phyloP scores from a whole-genome alignment of 2,797 vertebrate species.

The Sebastes matsubarae region DNA sequence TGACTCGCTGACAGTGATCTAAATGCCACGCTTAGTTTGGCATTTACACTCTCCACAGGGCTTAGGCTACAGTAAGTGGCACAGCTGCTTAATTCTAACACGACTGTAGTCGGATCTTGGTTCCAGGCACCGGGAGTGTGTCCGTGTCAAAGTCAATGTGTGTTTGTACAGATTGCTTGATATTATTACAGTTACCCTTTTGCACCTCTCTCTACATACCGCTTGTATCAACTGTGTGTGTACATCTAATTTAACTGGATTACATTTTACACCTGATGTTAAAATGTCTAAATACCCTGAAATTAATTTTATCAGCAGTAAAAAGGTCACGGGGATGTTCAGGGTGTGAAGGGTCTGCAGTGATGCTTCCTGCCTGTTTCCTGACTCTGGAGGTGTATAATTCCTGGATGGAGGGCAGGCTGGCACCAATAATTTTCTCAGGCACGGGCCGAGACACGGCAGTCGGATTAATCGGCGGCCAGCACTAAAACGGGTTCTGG shows the following conservation, averaged over 20 bases:
- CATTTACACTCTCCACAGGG: slow-evolving; percentile 66
- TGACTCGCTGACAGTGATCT: slow-evolving; percentile 41
- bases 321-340: no score
- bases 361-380: no score
- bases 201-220: neutral
- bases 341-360: no score
- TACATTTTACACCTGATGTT: neutral
- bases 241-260: neutral
- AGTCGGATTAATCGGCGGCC: neutral
- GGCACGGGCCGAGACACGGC: neutral
- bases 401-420: no score
- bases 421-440: no score
- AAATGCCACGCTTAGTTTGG: slow-evolving; percentile 60
- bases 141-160: neutral
- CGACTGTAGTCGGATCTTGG: slow-evolving; percentile 20
- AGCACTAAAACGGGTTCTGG: neutral
- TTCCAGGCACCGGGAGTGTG: neutral
- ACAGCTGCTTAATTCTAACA: slow-evolving; percentile 46
- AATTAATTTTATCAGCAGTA: no score
- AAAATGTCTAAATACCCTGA: no score
- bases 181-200: neutral
- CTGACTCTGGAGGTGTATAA: no score
- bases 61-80: slow-evolving; percentile 24
- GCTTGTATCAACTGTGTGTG: no score
- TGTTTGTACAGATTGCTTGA: neutral